A percentile compares a stretch with the other conserved stretches of the same genome.
Evolutionary conservation across 2,797 vertebrate species (phyloP).

Genomic region (Poeciliopsis turneri): DNA sequence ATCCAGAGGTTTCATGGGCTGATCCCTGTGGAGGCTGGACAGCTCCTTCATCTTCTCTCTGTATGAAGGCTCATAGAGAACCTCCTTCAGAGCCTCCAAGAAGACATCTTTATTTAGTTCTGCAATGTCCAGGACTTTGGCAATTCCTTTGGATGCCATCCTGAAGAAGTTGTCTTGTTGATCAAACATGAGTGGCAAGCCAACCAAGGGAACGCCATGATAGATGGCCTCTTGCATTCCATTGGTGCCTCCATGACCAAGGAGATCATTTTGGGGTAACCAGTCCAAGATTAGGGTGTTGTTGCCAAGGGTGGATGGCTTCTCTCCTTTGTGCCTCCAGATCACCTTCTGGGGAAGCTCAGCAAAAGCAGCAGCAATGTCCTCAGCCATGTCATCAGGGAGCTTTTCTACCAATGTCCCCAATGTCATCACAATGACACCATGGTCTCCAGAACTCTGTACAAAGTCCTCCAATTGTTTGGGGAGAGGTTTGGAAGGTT

Average conservation of each 20-base stretch:
- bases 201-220: slow-evolving; percentile 74
- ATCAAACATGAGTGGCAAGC: slow-evolving; percentile 77
- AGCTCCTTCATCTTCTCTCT: slow-evolving; percentile 69
- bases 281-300: slow-evolving; percentile 71
- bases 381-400: slow-evolving; percentile 58
- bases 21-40: slow-evolving; percentile 69
- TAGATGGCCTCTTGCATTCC: slow-evolving; percentile 80
- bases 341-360: slow-evolving; percentile 72
- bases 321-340: slow-evolving; percentile 67
- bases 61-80: slow-evolving; percentile 54
- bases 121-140: slow-evolving; percentile 51
- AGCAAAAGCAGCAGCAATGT: slow-evolving; percentile 69
- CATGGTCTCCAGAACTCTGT: slow-evolving; percentile 69
- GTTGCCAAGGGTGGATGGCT: slow-evolving; percentile 54
- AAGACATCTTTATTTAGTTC: slow-evolving; percentile 1
- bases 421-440: slow-evolving; percentile 73
- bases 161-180: slow-evolving; percentile 77
- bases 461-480: slow-evolving; percentile 22
- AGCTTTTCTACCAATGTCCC: slow-evolving; percentile 64
- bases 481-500: slow-evolving; percentile 63
- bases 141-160: slow-evolving; percentile 61
- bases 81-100: slow-evolving; percentile 6
- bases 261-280: slow-evolving; percentile 71
- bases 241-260: slow-evolving; percentile 79
- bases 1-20: slow-evolving; percentile 67